Conservation (phyloP, 2,113 vertebrate species). For the Arothron firmamentum region DNA sequence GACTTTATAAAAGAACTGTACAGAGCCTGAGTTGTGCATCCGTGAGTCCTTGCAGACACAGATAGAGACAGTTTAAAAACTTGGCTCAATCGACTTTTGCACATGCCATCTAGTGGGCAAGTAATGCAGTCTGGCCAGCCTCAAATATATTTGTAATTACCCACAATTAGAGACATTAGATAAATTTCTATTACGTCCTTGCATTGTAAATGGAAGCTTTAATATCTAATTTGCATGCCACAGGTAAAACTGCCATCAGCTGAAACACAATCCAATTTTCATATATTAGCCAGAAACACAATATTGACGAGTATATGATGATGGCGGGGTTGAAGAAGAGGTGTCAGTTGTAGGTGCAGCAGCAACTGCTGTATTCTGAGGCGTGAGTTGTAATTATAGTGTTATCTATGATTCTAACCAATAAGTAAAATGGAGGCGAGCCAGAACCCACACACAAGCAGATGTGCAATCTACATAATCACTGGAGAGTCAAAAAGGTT, state of each 20-base stretch:
- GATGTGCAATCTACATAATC: constrained; percentile 44
- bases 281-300: background rate
- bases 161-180: background rate
- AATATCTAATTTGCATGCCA: background rate
- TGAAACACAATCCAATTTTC: constrained; percentile 6
- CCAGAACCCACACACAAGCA: constrained; percentile 11
- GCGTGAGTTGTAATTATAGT: constrained; percentile 51
- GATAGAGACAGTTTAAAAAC: too few species aligned
- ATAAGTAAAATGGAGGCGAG: constrained; percentile 54
- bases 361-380: constrained; percentile 26
- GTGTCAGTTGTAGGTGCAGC: constrained; percentile 8
- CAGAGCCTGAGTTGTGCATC: too few species aligned
- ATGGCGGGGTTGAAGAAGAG: background rate
- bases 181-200: background rate
- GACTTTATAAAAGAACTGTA: too few species aligned
- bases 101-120: too few species aligned
- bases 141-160: background rate
- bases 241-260: constrained; percentile 7
- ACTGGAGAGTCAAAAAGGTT: constrained; percentile 42
- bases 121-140: background rate
- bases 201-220: background rate
- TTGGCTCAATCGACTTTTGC: too few species aligned
- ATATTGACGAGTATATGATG: constrained; percentile 1
- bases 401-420: constrained; percentile 52
- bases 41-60: too few species aligned